These are phyloP conservation scores for Pyrocephalus nanus DNA, from an alignment of 2,797 vertebrate genomes.

Conservation along the genomic window DNA sequence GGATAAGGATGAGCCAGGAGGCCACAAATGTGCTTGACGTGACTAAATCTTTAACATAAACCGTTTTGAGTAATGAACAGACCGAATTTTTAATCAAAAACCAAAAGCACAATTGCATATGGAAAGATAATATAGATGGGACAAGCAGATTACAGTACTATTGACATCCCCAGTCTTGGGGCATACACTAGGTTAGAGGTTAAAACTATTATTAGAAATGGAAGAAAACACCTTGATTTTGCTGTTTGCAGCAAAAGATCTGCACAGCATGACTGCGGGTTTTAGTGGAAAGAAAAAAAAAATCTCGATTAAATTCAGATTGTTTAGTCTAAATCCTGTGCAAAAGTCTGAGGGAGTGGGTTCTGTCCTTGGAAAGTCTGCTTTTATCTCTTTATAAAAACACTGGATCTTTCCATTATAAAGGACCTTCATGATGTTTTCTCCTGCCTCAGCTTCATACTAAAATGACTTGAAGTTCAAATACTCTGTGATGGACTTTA, in stretches of 20 bases:
- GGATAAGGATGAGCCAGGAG: background rate
- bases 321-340: conserved; percentile 25
- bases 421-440: background rate
- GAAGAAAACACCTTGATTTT: background rate
- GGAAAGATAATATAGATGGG: background rate
- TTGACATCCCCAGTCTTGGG: background rate
- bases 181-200: background rate
- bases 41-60: background rate
- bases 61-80: background rate
- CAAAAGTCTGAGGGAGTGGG: background rate
- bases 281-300: background rate
- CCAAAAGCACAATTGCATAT: background rate
- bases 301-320: background rate
- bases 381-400: background rate
- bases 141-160: background rate
- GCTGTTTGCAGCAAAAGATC: background rate
- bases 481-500: background rate
- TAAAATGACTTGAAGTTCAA: conserved; percentile 16
- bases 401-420: background rate
- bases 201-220: background rate
- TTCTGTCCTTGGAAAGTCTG: background rate
- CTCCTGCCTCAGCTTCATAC: background rate
- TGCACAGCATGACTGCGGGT: background rate
- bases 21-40: background rate
- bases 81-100: background rate